Base-by-base conservation (phyloP, 2,888 invertebrate species). In the Orthosia gothica region DNA sequence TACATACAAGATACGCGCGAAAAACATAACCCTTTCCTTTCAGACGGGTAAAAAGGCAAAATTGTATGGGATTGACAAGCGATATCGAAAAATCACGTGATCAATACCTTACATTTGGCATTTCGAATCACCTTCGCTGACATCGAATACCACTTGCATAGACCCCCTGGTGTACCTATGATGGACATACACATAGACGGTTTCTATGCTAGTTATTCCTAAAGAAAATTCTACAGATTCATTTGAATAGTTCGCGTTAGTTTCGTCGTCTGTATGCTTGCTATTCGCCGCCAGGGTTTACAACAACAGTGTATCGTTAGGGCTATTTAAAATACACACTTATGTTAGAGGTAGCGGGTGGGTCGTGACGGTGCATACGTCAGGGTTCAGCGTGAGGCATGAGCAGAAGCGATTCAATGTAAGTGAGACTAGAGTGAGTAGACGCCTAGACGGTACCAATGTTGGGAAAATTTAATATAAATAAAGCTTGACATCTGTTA, bases 341-440 rank as follows among this genome's bases (percentile, higher is more conserved):
- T 91, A 90, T 91, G 92, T 89, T 89, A 86, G 90, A 92, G 92
- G 93, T 92, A 93, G 93, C 92, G 90, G 90, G 88, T 88, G 87
- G 90, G 85, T 93, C 96, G 96, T 95, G 96, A 93, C 94, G 93
- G 82, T 88, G 96, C 95, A 95, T 96, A 95, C 91, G 91, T 89
- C 89, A 86, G 87, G 70, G 54, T 80, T 62, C 84, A 91, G 88
- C 57, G 45, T 66, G 84, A 91, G 82, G 72, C 12, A 91, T 45
- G 82, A 84, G 86, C 66, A 73, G 16, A 0, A 71, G 81, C 81
- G 76, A 64, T 72, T 84, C 1, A 9, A 40, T 40, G 40, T 40
- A 40, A 40, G 9, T 40, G 1, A 9, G 40, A 40, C 40, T 40
- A 40, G 40, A 40, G 40, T 9, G 40, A 40, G 40, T 40, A 40